Percentiles rank a stretch among this genome's conserved stretches.
phyloP scores from a whole-genome alignment of 2,888 invertebrate species.

The Griposia aprilina region DNA sequence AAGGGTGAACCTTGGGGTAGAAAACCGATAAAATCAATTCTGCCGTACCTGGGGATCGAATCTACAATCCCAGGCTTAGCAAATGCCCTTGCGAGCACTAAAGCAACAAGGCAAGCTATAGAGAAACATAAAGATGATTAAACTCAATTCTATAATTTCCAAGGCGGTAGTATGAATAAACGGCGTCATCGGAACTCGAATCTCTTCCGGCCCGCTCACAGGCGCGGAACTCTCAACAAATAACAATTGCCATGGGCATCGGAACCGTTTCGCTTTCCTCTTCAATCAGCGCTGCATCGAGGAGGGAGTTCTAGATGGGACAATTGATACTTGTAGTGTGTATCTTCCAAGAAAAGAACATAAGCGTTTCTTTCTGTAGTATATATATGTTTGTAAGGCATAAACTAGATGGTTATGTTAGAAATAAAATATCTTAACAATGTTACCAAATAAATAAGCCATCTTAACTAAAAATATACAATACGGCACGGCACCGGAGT shows the following conservation, averaged over 20 bases:
- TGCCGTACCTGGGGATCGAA: not conserved
- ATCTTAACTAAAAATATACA: not conserved
- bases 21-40: not conserved
- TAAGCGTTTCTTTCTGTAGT: not conserved
- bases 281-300: conserved; percentile 14
- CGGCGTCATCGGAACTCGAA: conserved; percentile 6
- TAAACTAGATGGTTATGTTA: not conserved
- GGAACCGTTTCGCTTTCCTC: conserved; percentile 70
- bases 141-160: not conserved
- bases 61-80: not conserved
- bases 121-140: conserved; percentile 9
- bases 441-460: not conserved
- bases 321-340: conserved; percentile 16
- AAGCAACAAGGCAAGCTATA: not conserved
- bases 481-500: too few relatives aligned
- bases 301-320: conserved; percentile 21
- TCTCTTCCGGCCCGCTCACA: conserved; percentile 53
- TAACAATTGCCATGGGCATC: conserved; percentile 56
- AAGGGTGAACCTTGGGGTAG: not conserved
- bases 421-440: not conserved
- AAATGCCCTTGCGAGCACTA: not conserved
- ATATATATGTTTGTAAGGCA: not conserved
- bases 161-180: not conserved
- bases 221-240: conserved; percentile 61
- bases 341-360: not conserved